Conservation (phyloP, 2,888 invertebrate genomes). For the Drosophila vallismaia region DNA sequence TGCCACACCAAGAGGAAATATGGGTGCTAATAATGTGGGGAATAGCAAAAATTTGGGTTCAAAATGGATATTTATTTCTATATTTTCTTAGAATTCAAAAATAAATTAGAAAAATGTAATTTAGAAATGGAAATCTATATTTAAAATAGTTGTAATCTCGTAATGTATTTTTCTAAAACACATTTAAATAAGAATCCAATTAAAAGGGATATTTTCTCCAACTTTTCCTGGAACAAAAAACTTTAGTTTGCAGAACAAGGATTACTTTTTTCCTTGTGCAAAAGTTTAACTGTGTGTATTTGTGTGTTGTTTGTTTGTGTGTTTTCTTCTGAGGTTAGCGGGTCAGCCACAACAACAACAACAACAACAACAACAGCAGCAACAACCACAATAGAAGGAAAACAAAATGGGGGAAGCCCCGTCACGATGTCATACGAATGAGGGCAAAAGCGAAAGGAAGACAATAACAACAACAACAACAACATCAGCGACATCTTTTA, state of each 20-base stretch:
- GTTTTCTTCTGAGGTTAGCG: slow-evolving; percentile 76
- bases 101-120: too few relatives aligned
- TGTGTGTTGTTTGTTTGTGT: slow-evolving; percentile 31
- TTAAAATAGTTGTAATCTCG: too few relatives aligned
- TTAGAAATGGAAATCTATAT: too few relatives aligned
- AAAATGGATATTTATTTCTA: neutral
- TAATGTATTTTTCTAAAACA: neutral
- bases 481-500: slow-evolving; percentile 68
- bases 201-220: neutral
- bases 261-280: neutral
- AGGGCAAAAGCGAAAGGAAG: slow-evolving; percentile 64
- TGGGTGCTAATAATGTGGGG: neutral
- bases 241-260: neutral
- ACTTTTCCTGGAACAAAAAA: neutral
- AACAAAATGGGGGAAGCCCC: slow-evolving; percentile 48
- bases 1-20: slow-evolving; percentile 16
- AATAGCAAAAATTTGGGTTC: neutral
- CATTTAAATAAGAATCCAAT: neutral
- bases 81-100: neutral
- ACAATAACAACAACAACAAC: slow-evolving; percentile 28
- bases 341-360: slow-evolving; percentile 69
- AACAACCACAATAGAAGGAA: slow-evolving; percentile 35
- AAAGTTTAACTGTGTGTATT: neutral
- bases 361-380: slow-evolving; percentile 39
- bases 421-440: slow-evolving; percentile 63